These are phyloP conservation scores for Hesperophylax magnus DNA, from an alignment of 1,140 invertebrate species.

Conservation along the genomic window DNA sequence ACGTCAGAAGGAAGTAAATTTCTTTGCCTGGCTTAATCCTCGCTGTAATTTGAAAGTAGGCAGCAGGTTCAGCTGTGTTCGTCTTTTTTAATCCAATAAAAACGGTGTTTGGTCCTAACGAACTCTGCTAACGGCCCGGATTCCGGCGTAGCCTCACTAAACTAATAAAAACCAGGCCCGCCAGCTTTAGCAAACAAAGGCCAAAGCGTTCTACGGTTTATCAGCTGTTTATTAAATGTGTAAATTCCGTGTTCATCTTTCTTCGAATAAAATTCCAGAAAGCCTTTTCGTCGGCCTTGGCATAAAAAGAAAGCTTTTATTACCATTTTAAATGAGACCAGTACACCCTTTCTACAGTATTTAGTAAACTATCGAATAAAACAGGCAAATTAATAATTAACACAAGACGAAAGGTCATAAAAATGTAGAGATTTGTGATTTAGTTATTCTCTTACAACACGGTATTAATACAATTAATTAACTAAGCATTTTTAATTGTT, in stretches of 20 bases:
- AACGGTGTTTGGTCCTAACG: conserved; percentile 9
- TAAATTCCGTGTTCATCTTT: conserved; percentile 4
- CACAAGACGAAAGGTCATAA: too few species aligned
- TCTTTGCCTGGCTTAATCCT: background rate
- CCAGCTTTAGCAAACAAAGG: conserved; percentile 8
- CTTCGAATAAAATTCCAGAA: too few species aligned
- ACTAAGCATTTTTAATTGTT: too few species aligned
- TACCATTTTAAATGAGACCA: too few species aligned
- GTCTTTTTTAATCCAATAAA: conserved; percentile 11
- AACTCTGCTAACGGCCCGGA: background rate
- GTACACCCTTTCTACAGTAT: too few species aligned
- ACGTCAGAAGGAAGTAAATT: conserved; percentile 6
- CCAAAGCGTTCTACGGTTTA: background rate
- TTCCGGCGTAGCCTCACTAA: conserved; percentile 1
- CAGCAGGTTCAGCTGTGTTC: background rate
- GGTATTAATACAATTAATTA: too few species aligned
- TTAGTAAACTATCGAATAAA: too few species aligned
- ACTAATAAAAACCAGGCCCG: conserved; percentile 5
- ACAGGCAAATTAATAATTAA: too few species aligned
- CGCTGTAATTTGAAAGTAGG: conserved; percentile 11
- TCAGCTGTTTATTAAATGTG: background rate
- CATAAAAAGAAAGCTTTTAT: too few species aligned
- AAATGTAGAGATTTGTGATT: too few species aligned
- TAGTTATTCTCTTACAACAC: too few species aligned
- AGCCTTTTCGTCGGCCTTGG: too few species aligned